Conservation (phyloP, 1,140 invertebrate genomes). For the Drosophila sulfurigaster region DNA sequence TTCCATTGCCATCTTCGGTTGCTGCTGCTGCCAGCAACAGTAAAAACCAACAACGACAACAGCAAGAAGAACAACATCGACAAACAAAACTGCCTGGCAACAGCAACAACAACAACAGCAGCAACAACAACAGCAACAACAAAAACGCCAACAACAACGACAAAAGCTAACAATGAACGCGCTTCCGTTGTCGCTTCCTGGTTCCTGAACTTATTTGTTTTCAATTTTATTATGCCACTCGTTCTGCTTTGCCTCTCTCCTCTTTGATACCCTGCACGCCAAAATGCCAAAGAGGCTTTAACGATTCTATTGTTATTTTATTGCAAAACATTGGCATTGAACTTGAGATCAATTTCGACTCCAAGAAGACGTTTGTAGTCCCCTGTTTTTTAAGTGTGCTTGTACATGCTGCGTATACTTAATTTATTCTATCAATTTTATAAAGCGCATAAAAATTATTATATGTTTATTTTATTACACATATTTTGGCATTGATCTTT, state of each 20-base stretch:
- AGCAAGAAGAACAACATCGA: slow-evolving; percentile 37
- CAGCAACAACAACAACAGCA: slow-evolving; percentile 40
- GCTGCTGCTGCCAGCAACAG: slow-evolving; percentile 20
- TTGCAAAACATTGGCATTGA: background rate
- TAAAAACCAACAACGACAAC: slow-evolving; percentile 23
- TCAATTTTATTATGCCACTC: slow-evolving; percentile 62
- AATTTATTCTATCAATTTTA: too few relatives aligned
- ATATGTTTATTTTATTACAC: too few relatives aligned
- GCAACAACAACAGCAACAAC: slow-evolving; percentile 35
- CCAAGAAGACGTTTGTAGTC: too few relatives aligned
- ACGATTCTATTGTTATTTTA: too few relatives aligned
- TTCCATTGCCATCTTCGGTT: background rate
- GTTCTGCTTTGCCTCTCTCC: background rate
- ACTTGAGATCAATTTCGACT: too few relatives aligned
- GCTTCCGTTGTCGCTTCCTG: slow-evolving; percentile 59
- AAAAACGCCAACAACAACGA: slow-evolving; percentile 43
- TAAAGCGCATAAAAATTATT: too few relatives aligned
- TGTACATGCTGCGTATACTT: too few relatives aligned
- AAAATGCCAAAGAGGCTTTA: too few relatives aligned
- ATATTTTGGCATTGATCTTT: too few relatives aligned
- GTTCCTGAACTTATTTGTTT: slow-evolving; percentile 73
- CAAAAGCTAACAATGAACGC: slow-evolving; percentile 69
- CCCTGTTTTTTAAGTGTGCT: too few relatives aligned
- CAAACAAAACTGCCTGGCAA: slow-evolving; percentile 42
- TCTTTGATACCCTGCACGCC: slow-evolving; percentile 14